A percentile compares a stretch with the other conserved stretches of the same genome.
These are phyloP conservation scores for Yponomeuta cagnagella DNA, from an alignment of 2,888 invertebrate species.

Conservation along the genomic window DNA sequence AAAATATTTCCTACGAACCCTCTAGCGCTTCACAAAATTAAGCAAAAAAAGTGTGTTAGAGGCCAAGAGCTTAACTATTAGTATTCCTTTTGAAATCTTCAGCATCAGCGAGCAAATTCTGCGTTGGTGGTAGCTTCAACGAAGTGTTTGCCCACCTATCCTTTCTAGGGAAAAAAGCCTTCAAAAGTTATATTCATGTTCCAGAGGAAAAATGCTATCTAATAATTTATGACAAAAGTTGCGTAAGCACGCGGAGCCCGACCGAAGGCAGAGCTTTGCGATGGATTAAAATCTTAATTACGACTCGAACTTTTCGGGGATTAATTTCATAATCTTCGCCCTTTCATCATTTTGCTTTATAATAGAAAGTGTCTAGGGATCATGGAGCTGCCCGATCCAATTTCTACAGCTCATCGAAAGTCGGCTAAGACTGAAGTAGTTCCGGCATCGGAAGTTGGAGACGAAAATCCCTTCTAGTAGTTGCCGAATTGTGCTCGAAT, in stretches of 20 bases:
- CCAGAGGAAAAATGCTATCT: conserved; percentile 33
- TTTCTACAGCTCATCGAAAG: neutral
- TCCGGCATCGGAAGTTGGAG: neutral
- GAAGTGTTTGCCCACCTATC: too few species aligned
- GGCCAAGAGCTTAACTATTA: too few species aligned
- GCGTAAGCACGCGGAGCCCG: conserved; percentile 47
- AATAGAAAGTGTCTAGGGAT: conserved; percentile 11
- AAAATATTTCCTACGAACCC: too few species aligned
- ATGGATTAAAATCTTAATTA: conserved; percentile 69
- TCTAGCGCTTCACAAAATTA: too few species aligned
- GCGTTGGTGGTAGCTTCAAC: too few species aligned
- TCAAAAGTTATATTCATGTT: neutral
- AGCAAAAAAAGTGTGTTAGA: too few species aligned
- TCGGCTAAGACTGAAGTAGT: neutral
- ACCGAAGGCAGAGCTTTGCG: conserved; percentile 39
- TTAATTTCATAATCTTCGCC: conserved; percentile 57
- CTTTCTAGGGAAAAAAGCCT: neutral
- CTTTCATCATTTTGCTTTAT: conserved; percentile 32
- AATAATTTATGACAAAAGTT: conserved; percentile 58
- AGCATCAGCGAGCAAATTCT: too few species aligned
- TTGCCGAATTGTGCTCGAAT: neutral
- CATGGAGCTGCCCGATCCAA: neutral
- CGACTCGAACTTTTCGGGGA: conserved; percentile 49
- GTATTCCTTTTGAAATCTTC: too few species aligned
- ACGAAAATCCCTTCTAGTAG: neutral